Base-by-base conservation (phyloP, 2,113 vertebrate species). In the Bothrops jararaca region DNA sequence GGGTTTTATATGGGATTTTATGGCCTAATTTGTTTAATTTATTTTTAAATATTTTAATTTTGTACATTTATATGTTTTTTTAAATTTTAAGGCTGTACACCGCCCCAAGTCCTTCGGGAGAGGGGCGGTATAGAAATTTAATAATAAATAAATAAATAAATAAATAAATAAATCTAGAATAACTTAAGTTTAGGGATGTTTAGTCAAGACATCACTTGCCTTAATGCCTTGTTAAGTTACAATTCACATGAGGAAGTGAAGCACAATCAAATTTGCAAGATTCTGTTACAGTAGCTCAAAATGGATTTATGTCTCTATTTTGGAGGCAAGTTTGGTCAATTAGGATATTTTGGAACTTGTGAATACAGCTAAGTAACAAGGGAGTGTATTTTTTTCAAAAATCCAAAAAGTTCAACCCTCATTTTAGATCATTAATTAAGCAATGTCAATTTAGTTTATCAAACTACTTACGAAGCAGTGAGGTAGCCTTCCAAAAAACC, bases 401-500 rank as follows among this genome's bases (percentile, higher is more conserved):
- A 34, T 34, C n/a, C 64, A 7, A 74, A 74, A 74, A 34, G n/a
- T 22, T 34, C 34, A 80, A 80, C 5, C 15, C 34, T 39, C 34
- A 39, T 80, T 74, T 74, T 74, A 42, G 8, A 42, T 56, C 6
- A 4, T 74, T 90, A 52, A 0, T 48, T 92, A 22, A 74, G 29
- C 13, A 8, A 80, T 39, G 0, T 54, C 34, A 60, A 91, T 53
- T 48, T 48, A 91, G n/a, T 4, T n/a, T 92, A 85, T 29, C 60
- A 26, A 93, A 50, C 86, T 97, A 98, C 98, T 98, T 97, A 99
- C 98, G 95, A 96, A 42, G 98, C 98, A 0, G 98, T 99, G 89
- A 99, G 98, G 96, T 98, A 99, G 0, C 99, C 99, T 95, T 99
- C 98, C 42, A 99, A 96, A 95, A 98, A 98, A 48, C 99, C 99